These are phyloP conservation scores for Chironomus tentans DNA, from an alignment of 2,888 invertebrate genomes.

Conservation along the genomic window DNA sequence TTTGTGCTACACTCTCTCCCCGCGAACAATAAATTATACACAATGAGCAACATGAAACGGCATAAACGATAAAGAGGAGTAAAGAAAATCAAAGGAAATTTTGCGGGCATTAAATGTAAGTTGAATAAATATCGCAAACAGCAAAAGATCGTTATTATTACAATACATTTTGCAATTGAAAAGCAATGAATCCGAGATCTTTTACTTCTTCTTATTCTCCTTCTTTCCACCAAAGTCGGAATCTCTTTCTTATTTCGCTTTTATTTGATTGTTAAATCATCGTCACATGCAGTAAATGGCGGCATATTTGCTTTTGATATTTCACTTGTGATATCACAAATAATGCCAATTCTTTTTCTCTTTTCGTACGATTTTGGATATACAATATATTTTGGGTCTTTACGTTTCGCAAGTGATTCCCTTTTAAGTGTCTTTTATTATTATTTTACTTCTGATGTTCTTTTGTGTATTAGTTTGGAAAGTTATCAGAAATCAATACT, in stretches of 20 bases:
- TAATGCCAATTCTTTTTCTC: no score
- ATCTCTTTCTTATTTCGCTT: slow-evolving; percentile 1
- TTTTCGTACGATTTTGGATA: no score
- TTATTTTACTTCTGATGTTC: no score
- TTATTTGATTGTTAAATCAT: neutral
- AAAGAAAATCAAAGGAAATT: slow-evolving; percentile 4
- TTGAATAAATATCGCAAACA: slow-evolving; percentile 4
- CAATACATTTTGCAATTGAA: neutral
- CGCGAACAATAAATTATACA: slow-evolving; percentile 20
- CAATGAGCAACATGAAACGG: neutral
- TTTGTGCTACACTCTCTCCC: slow-evolving; percentile 2
- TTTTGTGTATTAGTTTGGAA: no score
- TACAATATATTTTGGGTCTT: no score
- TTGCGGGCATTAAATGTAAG: slow-evolving; percentile 13
- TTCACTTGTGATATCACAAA: neutral
- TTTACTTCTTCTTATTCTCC: neutral
- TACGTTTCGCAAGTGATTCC: no score
- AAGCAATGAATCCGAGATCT: neutral
- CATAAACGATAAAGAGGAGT: neutral
- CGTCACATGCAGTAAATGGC: slow-evolving; percentile 12
- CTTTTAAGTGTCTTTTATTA: no score
- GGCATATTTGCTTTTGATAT: slow-evolving; percentile 25
- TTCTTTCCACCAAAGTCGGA: neutral
- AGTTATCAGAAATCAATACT: no score
- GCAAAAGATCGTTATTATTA: neutral